Conservation (phyloP, 2,113 vertebrate species). For the Brienomyrus brachyistius region DNA sequence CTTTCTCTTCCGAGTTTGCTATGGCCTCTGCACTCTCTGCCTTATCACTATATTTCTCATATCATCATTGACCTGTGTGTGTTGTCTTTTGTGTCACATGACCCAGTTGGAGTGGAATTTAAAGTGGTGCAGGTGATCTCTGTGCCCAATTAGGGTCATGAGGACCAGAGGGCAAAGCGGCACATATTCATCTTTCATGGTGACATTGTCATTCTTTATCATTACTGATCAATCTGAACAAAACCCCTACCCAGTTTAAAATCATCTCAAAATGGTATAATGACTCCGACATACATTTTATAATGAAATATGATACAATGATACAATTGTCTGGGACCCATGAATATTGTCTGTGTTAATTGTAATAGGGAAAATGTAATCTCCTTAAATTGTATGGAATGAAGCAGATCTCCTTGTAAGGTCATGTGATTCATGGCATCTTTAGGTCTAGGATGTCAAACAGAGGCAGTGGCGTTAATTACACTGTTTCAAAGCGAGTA, state of each 20-base stretch:
- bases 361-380: not conserved
- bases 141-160: not conserved
- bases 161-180: not conserved
- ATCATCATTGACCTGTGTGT: not conserved
- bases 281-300: not conserved
- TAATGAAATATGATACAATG: not conserved
- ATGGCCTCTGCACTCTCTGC: not conserved
- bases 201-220: not conserved
- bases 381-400: not conserved
- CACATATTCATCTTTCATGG: not conserved
- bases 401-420: not conserved
- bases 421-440: not conserved
- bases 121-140: not conserved
- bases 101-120: not conserved
- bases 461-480: not conserved
- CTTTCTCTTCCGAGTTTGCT: not conserved
- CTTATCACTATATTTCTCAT: not conserved
- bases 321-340: not conserved
- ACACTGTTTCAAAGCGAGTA: not conserved
- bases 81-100: not conserved
- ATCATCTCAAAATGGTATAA: not conserved
- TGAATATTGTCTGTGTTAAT: not conserved
- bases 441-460: not conserved
- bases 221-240: not conserved
- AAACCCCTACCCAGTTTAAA: not conserved